Evolutionary conservation across 23 tunicate genomes (phyloP).

Genomic region (Diplosoma virens): DNA sequence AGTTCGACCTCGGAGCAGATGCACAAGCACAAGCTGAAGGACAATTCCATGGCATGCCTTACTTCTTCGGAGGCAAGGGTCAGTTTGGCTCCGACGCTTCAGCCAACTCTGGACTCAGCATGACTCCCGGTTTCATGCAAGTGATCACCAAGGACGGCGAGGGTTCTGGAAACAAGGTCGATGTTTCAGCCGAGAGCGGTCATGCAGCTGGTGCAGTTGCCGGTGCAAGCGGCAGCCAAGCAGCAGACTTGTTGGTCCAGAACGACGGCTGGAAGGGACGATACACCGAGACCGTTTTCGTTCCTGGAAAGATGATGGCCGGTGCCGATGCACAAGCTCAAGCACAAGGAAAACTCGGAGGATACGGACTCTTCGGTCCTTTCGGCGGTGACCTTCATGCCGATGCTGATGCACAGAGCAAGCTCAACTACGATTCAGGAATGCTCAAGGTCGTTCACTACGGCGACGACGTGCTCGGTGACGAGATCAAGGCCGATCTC

Average conservation of each 20-base stretch:
- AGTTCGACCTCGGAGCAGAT: background rate
- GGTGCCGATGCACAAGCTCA: conserved; percentile 4
- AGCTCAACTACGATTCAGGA: background rate
- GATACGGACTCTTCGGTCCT: background rate
- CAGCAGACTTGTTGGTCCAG: background rate
- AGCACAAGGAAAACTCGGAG: background rate
- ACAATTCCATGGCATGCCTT: background rate
- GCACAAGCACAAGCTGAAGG: background rate
- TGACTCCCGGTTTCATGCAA: background rate
- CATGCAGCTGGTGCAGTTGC: conserved; percentile 8
- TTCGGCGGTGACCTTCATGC: background rate
- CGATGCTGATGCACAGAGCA: conserved; percentile 14
- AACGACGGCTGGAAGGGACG: background rate
- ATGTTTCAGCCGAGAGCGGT: conserved; percentile 1
- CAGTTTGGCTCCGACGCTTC: background rate
- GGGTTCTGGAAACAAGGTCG: background rate
- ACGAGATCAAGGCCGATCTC: conserved; percentile 12
- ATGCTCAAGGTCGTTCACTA: background rate
- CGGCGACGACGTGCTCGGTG: background rate
- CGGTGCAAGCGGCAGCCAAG: conserved; percentile 15
- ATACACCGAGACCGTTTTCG: conserved; percentile 1
- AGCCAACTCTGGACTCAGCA: background rate
- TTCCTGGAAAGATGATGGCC: conserved; percentile 4
- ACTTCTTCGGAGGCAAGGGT: conserved; percentile 13
- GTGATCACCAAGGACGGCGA: conserved; percentile 17